phyloP scores from a whole-genome alignment of 1,140 invertebrate species.

The Cyclina sinensis region DNA sequence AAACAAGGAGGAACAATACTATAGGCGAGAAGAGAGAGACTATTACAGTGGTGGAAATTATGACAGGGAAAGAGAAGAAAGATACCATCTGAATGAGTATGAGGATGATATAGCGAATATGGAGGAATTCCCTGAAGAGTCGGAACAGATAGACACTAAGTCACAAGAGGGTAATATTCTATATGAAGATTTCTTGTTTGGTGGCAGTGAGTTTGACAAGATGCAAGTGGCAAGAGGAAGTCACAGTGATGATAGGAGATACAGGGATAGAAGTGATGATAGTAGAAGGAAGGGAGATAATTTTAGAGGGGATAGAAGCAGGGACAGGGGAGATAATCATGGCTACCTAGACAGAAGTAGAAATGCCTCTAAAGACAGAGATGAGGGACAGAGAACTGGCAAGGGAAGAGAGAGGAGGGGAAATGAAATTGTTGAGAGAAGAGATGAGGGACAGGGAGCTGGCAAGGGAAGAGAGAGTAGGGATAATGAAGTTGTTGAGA shows the following conservation, averaged over 20 bases:
- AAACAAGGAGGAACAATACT: not conserved
- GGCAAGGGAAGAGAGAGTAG: not conserved
- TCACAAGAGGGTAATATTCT: not conserved
- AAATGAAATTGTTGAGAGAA: not conserved
- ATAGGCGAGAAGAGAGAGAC: not conserved
- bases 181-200: conserved; percentile 33
- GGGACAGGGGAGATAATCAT: not conserved
- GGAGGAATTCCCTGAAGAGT: not conserved
- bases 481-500: not conserved
- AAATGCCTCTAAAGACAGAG: not conserved
- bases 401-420: not conserved
- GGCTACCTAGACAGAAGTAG: not conserved
- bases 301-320: not conserved
- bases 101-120: conserved; percentile 13
- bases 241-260: not conserved
- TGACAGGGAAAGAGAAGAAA: not conserved
- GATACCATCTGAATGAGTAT: not conserved
- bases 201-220: not conserved
- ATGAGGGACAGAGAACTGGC: not conserved
- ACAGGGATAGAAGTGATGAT: not conserved
- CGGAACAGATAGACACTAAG: not conserved
- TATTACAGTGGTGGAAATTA: not conserved
- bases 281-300: not conserved
- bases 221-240: not conserved
- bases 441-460: not conserved